These are phyloP conservation scores for Botrylloides violaceus DNA, from an alignment of 23 tunicate genomes.

Conservation along the genomic window DNA sequence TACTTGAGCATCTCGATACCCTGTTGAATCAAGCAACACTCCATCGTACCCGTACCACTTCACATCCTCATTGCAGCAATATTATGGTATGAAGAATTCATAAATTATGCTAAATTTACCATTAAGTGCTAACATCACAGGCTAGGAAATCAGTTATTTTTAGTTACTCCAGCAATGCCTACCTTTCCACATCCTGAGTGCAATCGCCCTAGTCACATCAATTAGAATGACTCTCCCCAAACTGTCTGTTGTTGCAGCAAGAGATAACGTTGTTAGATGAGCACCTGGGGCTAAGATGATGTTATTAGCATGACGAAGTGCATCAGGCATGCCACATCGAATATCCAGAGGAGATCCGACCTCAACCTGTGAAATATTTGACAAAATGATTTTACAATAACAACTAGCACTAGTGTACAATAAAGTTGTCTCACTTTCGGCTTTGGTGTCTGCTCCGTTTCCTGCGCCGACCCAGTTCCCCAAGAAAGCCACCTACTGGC, in stretches of 20 bases:
- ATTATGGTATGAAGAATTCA: no score
- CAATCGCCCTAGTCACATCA: slow-evolving; percentile 41
- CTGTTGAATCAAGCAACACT: no score
- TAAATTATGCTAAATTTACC: no score
- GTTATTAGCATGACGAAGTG: slow-evolving; percentile 25
- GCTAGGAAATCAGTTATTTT: no score
- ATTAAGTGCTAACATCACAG: neutral
- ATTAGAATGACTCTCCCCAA: slow-evolving; percentile 72
- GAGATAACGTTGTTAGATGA: slow-evolving; percentile 21
- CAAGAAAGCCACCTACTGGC: slow-evolving; percentile 75
- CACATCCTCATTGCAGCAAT: no score
- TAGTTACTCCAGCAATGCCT: no score
- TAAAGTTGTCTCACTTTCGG: slow-evolving; percentile 27
- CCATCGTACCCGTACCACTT: no score
- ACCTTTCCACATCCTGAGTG: slow-evolving; percentile 96
- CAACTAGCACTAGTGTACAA: neutral
- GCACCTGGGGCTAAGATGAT: slow-evolving; percentile 66
- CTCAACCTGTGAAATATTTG: slow-evolving; percentile 56
- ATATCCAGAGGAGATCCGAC: slow-evolving; percentile 47
- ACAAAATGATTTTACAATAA: no score
- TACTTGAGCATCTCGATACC: slow-evolving; percentile 88
- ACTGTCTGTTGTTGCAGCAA: slow-evolving; percentile 74
- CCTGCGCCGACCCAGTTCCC: slow-evolving; percentile 28
- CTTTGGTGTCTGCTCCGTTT: slow-evolving; percentile 22
- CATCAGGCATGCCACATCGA: slow-evolving; percentile 57